Evolutionary conservation across 30 jellyfish, hydroid and myxozoan species (phyloP), one percentile per base, ranked within the genome.

Genomic region (Aurelia sp.): DNA sequence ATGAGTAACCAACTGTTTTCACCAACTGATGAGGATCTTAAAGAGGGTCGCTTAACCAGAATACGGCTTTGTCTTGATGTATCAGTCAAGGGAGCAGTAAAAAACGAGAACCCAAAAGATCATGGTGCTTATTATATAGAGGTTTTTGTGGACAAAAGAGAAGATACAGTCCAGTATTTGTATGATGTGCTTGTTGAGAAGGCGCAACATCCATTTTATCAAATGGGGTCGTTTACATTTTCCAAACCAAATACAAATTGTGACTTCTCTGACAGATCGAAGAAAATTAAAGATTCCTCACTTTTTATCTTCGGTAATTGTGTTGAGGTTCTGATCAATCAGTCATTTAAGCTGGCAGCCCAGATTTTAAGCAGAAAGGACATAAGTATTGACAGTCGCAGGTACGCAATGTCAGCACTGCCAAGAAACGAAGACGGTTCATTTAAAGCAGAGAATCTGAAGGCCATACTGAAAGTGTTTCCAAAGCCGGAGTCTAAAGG

Each of bases 131-230:
- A 52, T 41, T 84, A 35, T 60, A 74, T 84, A 53, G 93, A 84
- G 52, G 82, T 84, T 18, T 84, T 84, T 73, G 93, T 84, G 3
- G 85, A 84, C 82, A 84, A 84, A 67, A 47, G 93, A 71, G 93
- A 72, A 16, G 93, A 84, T 47, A 66, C 24, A 48, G 88, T 84
- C 16, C 82, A 72, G 71, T 84, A 84, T 50, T 66, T 84, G 31
- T 72, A 84, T 69, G 85, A 73, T 30, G 24, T 60, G 38, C 78
- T 83, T 38, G 82, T 41, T n/a, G 48, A 84, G 65, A 84, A 65
- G 57, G 93, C 84, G 4, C 18, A 27, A 2, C 87, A 84, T n/a
- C 88, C 93, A 4, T 22, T 84, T 1, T 84, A 84, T 33, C 71
- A 66, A 21, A 4, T 13, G 48, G 88, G 83, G 41, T 67, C 60